These are phyloP conservation scores for Microtus ochrogaster DNA, from an alignment of 2,113 vertebrate species.

Conservation along the genomic window DNA sequence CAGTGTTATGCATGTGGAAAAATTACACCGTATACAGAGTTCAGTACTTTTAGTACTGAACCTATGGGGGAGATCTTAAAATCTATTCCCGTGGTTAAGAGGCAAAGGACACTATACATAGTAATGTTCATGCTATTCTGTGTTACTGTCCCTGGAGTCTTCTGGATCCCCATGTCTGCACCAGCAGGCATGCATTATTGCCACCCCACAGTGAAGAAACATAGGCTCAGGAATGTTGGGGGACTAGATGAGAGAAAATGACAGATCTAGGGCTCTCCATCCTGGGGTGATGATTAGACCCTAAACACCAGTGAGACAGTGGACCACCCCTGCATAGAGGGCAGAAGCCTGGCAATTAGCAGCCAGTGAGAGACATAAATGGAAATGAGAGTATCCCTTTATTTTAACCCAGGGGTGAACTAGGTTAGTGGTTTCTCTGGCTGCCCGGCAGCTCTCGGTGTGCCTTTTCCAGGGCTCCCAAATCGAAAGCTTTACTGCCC, in stretches of 20 bases:
- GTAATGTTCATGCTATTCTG: neutral
- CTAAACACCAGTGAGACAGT: neutral
- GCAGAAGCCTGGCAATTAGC: neutral
- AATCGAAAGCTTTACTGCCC: neutral
- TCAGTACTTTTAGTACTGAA: neutral
- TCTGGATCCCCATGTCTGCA: neutral
- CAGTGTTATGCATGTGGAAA: neutral
- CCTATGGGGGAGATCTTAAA: neutral
- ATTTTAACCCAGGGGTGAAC: neutral
- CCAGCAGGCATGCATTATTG: neutral
- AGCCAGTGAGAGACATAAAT: neutral
- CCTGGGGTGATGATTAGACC: neutral
- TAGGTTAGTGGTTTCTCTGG: neutral
- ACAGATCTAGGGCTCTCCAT: neutral
- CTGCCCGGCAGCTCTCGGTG: rapidly evolving
- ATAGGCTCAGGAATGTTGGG: neutral
- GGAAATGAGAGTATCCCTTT: neutral
- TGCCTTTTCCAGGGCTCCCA: neutral
- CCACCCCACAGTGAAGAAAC: neutral
- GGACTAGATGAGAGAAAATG: neutral
- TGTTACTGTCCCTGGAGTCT: neutral
- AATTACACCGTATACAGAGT: neutral
- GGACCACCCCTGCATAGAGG: neutral
- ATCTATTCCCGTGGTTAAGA: neutral
- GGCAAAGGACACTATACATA: neutral